Base-by-base conservation (phyloP, 2,797 vertebrate species). In the Iguana delicatissima region DNA sequence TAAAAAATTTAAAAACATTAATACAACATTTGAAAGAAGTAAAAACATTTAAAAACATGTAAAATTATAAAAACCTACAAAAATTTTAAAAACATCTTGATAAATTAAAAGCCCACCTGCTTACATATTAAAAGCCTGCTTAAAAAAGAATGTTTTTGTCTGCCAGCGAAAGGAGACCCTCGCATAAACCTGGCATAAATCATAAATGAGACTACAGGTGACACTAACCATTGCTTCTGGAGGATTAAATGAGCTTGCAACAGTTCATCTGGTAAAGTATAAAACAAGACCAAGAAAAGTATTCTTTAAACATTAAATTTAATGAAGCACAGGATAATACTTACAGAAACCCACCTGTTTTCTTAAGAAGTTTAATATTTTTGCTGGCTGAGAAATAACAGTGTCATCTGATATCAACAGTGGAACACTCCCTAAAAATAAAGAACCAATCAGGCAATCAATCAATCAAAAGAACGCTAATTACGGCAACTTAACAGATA, bases 341-440 rank as follows among this genome's bases (percentile, higher is more conserved):
- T 79, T 84, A 84, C 72, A 62, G 72, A 88, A 9, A 92, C 85
- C 42, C 88, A 99, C 99, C 98, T 98, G 98, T 96, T 98, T 99
- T 96, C 99, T 98, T 93, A 99, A 96, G 94, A 98, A 98, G 96
- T 98, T 99, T 59, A 99, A 96, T 96, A 99, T 99, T 95, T 98
- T 98, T 95, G 97, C 95, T 22, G 99, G 98, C 93, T 99, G 98
- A 94, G 98, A 98, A 95, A 99, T 96, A 91, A 97, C 95, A 87
- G 87, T 93, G 85, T 98, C 98, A 92, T 98, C 98, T 93, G 96
- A 97, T 92, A 97, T 93, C 95, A 99, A 95, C 92, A 98, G 94
- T 90, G 99, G 99, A n/a, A 99, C 96, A 46, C 97, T 97, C 6
- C 97, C 99, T 99, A 95, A 55, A 95, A 92, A 76, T 42, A 73